Base-by-base conservation (phyloP, 2,113 vertebrate species). In the Anarrhichthys ocellatus region DNA sequence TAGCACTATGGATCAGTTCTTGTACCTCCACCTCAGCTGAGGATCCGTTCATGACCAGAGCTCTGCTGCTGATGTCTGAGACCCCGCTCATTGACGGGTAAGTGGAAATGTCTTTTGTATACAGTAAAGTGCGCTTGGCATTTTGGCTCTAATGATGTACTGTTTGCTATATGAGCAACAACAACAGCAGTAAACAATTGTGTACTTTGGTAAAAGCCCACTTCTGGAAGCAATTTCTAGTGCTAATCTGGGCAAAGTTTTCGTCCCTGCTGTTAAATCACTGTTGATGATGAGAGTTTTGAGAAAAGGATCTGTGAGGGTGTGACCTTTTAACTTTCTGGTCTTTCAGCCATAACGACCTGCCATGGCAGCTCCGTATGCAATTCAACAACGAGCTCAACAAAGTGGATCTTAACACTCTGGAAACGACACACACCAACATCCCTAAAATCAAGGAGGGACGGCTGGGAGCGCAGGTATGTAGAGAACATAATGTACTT, bases 391-490 rank as follows among this genome's bases (percentile, higher is more conserved):
- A 98, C 67, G 91, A 93, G 87, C 93, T 99, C 15, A 79, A 9
- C 52, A 18, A 4, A 1, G 96, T 96, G 76, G 92, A 97, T 92
- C 95, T 99, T 34, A 36, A 68, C 7, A 80, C n/a, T 0, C 93
- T 99, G 27, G 2, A 59, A 0, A 42, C 0, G 36, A 99, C 97
- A 2, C 97, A 99, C 93, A 99, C 98, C 91, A 99, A 97, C 92
- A 99, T 99, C 87, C 94, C 90, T 10, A 99, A 99, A 87, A 95
- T 99, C 82, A 94, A 24, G 81, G 3, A 11, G 0, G 98, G 98
- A 0, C 94, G 67, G 0, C 95, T 99, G 20, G 96, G 96, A 0
- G 98, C 94, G n/a, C 98, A 99, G 97, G 98, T 99, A 94, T 17
- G 46, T 1, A 8, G 7, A 1, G 48, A 58, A 66, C 63, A 29